Evolutionary conservation across 2,797 vertebrate genomes (phyloP).

Genomic region (Gambelia wislizenii): DNA sequence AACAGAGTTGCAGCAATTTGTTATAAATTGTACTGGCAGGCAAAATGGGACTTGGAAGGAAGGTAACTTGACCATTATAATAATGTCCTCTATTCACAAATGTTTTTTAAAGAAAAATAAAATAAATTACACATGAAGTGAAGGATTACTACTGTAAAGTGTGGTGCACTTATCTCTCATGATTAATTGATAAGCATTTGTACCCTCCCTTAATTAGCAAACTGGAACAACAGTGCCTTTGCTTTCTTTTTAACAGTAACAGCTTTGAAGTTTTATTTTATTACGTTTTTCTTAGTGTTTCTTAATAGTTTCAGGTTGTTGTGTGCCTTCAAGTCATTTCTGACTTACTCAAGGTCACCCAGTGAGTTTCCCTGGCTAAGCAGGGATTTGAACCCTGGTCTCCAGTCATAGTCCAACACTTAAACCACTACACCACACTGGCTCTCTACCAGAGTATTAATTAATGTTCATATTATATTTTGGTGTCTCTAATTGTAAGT

Average conservation of each 20-base stretch:
- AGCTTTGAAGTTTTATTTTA: slow-evolving; percentile 49
- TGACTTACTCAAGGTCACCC: too few species aligned
- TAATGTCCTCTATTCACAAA: slow-evolving; percentile 15
- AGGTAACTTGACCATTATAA: slow-evolving; percentile 35
- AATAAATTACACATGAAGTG: background rate
- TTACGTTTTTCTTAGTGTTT: slow-evolving; percentile 44
- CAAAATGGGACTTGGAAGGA: slow-evolving; percentile 44
- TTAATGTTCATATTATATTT: background rate
- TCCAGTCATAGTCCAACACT: too few species aligned
- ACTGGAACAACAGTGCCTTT: slow-evolving; percentile 33
- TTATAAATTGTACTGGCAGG: slow-evolving; percentile 45
- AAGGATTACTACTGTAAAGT: slow-evolving; percentile 36
- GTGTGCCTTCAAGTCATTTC: too few species aligned
- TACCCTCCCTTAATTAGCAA: slow-evolving; percentile 34
- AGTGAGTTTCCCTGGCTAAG: too few species aligned
- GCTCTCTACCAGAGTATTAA: slow-evolving; percentile 5
- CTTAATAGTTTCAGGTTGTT: slow-evolving; percentile 43
- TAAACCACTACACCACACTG: too few species aligned
- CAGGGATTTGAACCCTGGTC: too few species aligned
- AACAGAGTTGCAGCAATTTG: slow-evolving; percentile 26
- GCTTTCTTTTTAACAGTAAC: slow-evolving; percentile 29
- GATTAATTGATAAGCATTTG: slow-evolving; percentile 40
- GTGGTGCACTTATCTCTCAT: slow-evolving; percentile 31
- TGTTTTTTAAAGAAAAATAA: slow-evolving; percentile 14
- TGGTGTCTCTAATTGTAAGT: background rate